Evolutionary conservation across 1,140 invertebrate genomes (phyloP).

Genomic region (Bombus fervidus): DNA sequence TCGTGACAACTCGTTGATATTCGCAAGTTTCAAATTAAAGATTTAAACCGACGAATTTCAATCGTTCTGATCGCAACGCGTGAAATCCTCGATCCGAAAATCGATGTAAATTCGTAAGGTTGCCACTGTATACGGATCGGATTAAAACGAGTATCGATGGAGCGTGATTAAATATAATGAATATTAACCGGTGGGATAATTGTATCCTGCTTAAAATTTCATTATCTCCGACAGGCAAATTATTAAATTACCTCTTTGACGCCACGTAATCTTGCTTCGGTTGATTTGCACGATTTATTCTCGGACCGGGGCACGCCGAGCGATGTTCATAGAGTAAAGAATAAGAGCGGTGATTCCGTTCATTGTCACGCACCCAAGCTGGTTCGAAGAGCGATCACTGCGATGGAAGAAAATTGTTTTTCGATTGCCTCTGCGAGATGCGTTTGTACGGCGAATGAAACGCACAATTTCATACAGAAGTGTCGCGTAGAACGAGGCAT

Average conservation of each 20-base stretch:
- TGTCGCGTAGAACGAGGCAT: not conserved
- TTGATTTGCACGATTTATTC: not conserved
- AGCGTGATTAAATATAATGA: not conserved
- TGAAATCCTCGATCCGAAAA: slow-evolving; percentile 21
- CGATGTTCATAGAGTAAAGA: slow-evolving; percentile 13
- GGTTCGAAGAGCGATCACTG: not conserved
- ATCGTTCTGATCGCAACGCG: not conserved
- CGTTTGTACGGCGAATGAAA: not conserved
- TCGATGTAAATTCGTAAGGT: not conserved
- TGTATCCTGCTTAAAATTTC: not conserved
- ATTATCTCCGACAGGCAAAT: not conserved
- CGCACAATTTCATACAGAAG: not conserved
- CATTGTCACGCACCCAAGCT: not conserved
- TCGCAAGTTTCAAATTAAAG: not conserved
- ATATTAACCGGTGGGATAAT: not conserved
- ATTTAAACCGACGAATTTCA: not conserved
- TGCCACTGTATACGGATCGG: not conserved
- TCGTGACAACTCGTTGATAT: not conserved
- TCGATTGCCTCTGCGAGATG: not conserved
- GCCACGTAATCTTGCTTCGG: not conserved
- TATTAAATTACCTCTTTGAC: not conserved
- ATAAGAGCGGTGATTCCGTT: not conserved
- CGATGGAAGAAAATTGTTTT: not conserved
- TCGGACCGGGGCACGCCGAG: not conserved
- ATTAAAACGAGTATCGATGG: not conserved